Percentiles rank a stretch among this genome's conserved stretches.
Conservation (phyloP, 2,113 vertebrate genomes). For the Brachyistius frenatus region DNA sequence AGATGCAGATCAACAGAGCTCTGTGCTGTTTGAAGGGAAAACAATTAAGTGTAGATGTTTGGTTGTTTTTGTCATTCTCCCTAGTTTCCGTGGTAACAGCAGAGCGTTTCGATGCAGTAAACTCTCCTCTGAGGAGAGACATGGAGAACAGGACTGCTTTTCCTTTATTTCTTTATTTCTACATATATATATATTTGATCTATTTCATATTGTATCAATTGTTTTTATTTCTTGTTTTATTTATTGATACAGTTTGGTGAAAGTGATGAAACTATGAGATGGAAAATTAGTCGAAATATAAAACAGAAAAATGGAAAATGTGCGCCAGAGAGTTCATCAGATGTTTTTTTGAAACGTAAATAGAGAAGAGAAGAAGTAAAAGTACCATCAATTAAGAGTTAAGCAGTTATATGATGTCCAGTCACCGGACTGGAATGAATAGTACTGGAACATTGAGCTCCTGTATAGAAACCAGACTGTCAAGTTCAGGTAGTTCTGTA, state of each 20-base stretch:
- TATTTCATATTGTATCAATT: neutral
- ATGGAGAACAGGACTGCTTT: constrained; percentile 12
- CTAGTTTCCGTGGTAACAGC: constrained; percentile 67
- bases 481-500: neutral
- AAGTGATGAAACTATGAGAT: neutral
- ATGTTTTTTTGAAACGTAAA: constrained; percentile 6
- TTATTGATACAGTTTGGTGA: neutral
- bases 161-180: constrained; percentile 1
- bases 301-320: neutral
- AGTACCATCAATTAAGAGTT: neutral
- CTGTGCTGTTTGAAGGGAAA: constrained; percentile 19
- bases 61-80: neutral
- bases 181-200: neutral
- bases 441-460: neutral
- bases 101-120: constrained; percentile 54
- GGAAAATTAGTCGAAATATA: no score
- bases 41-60: constrained; percentile 20
- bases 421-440: constrained; percentile 8
- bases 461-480: neutral
- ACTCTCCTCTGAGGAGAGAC: constrained; percentile 12
- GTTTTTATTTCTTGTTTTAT: neutral
- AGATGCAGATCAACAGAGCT: neutral
- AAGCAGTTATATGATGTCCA: neutral
- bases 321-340: neutral
- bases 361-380: neutral